These are phyloP conservation scores for Mamestra brassicae DNA, from an alignment of 2,888 invertebrate species.

Conservation along the genomic window DNA sequence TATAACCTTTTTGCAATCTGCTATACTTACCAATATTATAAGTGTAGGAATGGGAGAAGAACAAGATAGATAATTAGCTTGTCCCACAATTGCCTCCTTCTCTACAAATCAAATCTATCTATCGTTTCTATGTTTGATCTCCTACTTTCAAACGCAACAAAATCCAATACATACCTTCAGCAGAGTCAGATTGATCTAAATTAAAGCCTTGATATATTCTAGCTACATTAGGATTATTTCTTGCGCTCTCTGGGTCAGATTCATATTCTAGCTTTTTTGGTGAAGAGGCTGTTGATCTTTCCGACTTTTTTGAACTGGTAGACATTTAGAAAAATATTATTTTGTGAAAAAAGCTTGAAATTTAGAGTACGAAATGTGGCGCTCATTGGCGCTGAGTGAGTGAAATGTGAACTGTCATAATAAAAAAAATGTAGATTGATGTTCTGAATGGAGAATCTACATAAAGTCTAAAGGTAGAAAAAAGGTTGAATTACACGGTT, in stretches of 20 bases:
- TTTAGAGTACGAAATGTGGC: background rate
- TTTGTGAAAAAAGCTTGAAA: background rate
- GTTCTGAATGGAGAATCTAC: background rate
- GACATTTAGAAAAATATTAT: constrained; percentile 2
- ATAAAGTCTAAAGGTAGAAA: background rate
- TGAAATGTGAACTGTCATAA: background rate
- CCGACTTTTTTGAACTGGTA: background rate
- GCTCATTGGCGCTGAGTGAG: background rate
- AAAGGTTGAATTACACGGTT: background rate
- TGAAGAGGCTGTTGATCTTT: background rate
- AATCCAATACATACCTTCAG: background rate
- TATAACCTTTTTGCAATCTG: too few species aligned
- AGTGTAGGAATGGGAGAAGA: too few species aligned
- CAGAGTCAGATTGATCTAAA: constrained; percentile 23
- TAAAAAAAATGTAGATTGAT: background rate
- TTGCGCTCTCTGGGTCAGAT: constrained; percentile 2
- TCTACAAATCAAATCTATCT: background rate
- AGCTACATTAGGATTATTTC: background rate
- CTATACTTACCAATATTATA: too few species aligned
- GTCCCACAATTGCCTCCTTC: background rate
- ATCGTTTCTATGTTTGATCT: background rate
- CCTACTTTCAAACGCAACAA: too few species aligned
- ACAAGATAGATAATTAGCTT: too few species aligned
- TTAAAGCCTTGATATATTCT: constrained; percentile 34
- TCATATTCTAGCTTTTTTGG: background rate